Conservation (phyloP, 1,140 invertebrate species). For the Pollicipes pollicipes region DNA sequence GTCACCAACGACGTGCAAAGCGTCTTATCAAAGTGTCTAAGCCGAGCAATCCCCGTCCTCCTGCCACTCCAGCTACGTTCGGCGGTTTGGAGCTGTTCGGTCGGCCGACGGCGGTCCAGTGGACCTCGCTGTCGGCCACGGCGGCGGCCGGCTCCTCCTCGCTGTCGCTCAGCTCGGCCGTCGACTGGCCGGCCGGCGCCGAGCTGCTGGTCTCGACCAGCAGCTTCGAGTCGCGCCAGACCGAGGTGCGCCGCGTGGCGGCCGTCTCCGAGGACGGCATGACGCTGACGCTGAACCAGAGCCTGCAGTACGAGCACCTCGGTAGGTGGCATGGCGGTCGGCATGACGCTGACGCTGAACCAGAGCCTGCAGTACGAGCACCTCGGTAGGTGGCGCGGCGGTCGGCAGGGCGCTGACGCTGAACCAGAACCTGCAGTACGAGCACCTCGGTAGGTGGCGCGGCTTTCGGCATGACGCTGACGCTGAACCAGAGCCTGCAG, state of each 20-base stretch:
- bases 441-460: too few species aligned
- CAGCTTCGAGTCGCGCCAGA: constrained; percentile 8
- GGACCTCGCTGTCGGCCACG: constrained; percentile 10
- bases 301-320: constrained; percentile 9
- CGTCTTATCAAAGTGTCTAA: too few species aligned
- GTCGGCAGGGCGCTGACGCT: too few species aligned
- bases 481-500: too few species aligned
- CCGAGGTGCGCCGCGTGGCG: constrained; percentile 10
- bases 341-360: too few species aligned
- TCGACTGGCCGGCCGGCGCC: background rate
- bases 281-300: constrained; percentile 9
- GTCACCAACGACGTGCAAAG: too few species aligned
- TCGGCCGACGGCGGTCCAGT: background rate
- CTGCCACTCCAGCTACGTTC: constrained; percentile 15
- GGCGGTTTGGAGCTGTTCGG: constrained; percentile 13
- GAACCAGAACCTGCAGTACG: too few species aligned
- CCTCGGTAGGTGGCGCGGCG: too few species aligned
- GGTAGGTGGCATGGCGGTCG: too few species aligned
- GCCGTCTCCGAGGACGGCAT: constrained; percentile 6
- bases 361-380: too few species aligned
- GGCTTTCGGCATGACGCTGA: too few species aligned
- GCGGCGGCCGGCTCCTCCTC: constrained; percentile 7
- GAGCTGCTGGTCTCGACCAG: constrained; percentile 14
- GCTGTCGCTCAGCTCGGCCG: constrained; percentile 8
- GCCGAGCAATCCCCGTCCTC: too few species aligned